Conservation (phyloP, 1,140 invertebrate genomes). For the Atopsyche davidsoni region DNA sequence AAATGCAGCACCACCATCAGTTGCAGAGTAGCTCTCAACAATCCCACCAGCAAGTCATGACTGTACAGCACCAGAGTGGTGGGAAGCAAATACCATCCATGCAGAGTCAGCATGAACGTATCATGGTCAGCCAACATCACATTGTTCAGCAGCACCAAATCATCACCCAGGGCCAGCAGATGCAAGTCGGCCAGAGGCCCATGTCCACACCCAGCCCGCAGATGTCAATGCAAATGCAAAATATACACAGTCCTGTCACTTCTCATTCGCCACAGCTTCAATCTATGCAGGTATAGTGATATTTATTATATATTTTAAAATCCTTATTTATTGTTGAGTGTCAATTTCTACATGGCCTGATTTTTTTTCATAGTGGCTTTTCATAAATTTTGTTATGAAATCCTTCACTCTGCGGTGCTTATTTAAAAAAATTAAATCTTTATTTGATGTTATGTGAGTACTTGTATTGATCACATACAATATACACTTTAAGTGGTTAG, state of each 20-base stretch:
- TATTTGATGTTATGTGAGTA: too few relatives aligned
- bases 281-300: constrained; percentile 34
- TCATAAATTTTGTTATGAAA: too few relatives aligned
- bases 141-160: constrained; percentile 51
- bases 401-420: too few relatives aligned
- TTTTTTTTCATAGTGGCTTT: too few relatives aligned
- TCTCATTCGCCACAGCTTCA: constrained; percentile 47
- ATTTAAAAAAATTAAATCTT: too few relatives aligned
- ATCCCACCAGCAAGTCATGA: constrained; percentile 40
- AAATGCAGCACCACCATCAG: constrained; percentile 33
- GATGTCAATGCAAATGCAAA: constrained; percentile 42
- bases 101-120: too few relatives aligned
- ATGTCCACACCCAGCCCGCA: constrained; percentile 47
- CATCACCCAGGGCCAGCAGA: constrained; percentile 40
- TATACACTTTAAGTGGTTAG: too few relatives aligned
- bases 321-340: neutral
- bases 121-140: constrained; percentile 36
- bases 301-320: neutral
- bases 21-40: constrained; percentile 36
- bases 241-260: constrained; percentile 46
- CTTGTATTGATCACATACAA: too few relatives aligned
- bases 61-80: constrained; percentile 42
- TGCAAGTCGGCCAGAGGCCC: constrained; percentile 44
- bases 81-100: constrained; percentile 38
- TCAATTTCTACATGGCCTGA: too few relatives aligned